Evolutionary conservation across 2,113 vertebrate species (phyloP).

Genomic region (Corythornis vintsioides): DNA sequence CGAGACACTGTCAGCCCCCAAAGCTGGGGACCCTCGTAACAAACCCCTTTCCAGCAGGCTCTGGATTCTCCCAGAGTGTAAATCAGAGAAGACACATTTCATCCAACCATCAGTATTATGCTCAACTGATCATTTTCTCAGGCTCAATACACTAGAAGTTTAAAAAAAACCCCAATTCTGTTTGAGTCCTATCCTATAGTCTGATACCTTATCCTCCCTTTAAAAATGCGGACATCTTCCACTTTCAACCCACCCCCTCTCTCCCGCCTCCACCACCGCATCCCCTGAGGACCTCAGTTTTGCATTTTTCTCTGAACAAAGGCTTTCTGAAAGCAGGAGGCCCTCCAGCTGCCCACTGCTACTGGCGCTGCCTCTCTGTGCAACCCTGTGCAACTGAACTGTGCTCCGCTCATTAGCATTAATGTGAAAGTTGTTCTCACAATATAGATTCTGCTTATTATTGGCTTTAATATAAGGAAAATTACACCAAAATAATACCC

Average conservation of each 20-base stretch:
- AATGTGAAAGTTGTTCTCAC: not conserved
- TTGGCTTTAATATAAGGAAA: not conserved
- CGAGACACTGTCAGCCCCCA: not conserved
- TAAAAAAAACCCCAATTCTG: not conserved
- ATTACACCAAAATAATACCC: not conserved
- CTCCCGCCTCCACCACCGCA: accelerated
- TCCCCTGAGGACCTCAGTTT: not conserved
- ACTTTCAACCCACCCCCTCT: not conserved
- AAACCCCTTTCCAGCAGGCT: not conserved
- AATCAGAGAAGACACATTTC: not conserved
- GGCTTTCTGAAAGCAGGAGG: not conserved
- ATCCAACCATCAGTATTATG: not conserved
- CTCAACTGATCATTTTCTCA: not conserved
- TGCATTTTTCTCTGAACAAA: not conserved
- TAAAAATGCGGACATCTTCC: not conserved
- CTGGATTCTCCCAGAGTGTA: not conserved
- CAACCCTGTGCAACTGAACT: not conserved
- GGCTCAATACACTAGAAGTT: not conserved
- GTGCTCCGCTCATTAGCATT: not conserved
- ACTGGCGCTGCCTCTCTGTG: not conserved
- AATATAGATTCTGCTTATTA: not conserved
- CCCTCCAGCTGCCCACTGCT: not conserved
- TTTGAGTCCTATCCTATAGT: not conserved
- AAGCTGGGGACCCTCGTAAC: not conserved
- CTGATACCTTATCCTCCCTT: not conserved